These are phyloP conservation scores for Hemitrygon akajei DNA, from an alignment of 2,797 vertebrate species.

Conservation along the genomic window DNA sequence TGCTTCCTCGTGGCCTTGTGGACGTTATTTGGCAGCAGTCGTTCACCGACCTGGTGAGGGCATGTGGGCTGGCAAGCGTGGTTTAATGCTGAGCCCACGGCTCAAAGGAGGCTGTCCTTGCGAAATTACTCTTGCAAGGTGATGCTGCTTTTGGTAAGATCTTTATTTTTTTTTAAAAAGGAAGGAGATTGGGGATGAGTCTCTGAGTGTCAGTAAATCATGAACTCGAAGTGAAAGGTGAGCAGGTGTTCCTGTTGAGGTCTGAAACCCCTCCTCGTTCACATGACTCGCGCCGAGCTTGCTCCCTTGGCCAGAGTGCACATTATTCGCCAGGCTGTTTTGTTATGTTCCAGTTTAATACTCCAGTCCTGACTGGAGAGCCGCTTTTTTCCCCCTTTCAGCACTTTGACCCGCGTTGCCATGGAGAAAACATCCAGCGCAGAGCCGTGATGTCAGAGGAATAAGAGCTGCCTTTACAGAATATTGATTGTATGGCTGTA, in stretches of 20 bases:
- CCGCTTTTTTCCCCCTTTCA: slow-evolving; percentile 54
- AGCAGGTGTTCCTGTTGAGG: neutral
- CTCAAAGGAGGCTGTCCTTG: neutral
- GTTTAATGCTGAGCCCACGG: neutral
- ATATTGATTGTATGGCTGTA: slow-evolving; percentile 28
- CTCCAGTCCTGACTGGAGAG: slow-evolving; percentile 59
- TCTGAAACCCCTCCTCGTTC: neutral
- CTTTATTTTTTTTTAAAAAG: neutral
- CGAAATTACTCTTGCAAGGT: neutral
- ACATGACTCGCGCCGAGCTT: neutral
- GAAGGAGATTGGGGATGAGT: neutral
- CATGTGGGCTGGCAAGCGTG: neutral
- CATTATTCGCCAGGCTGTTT: slow-evolving; percentile 43
- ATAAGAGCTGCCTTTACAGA: slow-evolving; percentile 58
- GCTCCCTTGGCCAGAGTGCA: slow-evolving; percentile 43
- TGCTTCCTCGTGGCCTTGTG: neutral
- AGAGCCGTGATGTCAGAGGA: slow-evolving; percentile 58
- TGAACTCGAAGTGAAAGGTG: neutral
- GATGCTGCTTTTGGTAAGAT: neutral
- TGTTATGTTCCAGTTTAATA: slow-evolving; percentile 57
- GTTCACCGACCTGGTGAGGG: too few species aligned
- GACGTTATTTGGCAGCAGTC: neutral
- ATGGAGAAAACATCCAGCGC: slow-evolving; percentile 65
- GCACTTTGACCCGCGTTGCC: slow-evolving; percentile 67
- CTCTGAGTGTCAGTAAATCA: neutral